phyloP scores from a whole-genome alignment of 2,797 vertebrate species.

The Synanceia verrucosa region DNA sequence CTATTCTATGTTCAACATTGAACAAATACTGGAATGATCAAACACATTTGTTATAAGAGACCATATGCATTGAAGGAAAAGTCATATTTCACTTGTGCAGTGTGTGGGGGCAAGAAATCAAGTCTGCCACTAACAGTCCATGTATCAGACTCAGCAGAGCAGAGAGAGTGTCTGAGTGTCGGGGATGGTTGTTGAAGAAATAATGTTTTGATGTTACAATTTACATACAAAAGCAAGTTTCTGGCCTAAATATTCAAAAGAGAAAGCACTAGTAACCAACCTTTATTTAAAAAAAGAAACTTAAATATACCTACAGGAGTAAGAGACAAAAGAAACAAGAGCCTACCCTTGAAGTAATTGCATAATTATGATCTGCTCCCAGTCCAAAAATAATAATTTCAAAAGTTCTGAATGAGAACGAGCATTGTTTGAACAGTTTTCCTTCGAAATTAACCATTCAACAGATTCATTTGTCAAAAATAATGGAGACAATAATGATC shows the following conservation, averaged over 20 bases:
- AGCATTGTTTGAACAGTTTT: background rate
- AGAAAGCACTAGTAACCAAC: slow-evolving; percentile 37
- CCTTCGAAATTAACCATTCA: background rate
- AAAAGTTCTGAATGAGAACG: slow-evolving; percentile 16
- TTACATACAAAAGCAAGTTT: background rate
- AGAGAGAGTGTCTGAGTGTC: background rate
- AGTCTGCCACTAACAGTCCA: slow-evolving; percentile 1
- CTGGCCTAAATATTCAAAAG: background rate
- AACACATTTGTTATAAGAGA: slow-evolving; percentile 26
- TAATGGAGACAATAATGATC: slow-evolving; percentile 4
- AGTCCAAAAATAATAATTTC: slow-evolving; percentile 11
- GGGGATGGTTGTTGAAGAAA: background rate
- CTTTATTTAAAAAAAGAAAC: slow-evolving; percentile 74
- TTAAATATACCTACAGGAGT: slow-evolving; percentile 67
- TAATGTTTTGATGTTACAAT: background rate
- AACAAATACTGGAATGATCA: slow-evolving; percentile 8
- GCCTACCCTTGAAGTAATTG: slow-evolving; percentile 41
- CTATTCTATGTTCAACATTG: background rate
- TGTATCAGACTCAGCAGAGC: slow-evolving; percentile 32
- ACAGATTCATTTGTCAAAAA: slow-evolving; percentile 12
- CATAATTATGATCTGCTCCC: slow-evolving; percentile 55
- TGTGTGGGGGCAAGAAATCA: slow-evolving; percentile 10
- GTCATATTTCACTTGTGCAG: slow-evolving; percentile 13
- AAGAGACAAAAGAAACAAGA: slow-evolving; percentile 44
- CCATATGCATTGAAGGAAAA: slow-evolving; percentile 1